Conservation (phyloP, 2,797 vertebrate species). For the Manis javanica region DNA sequence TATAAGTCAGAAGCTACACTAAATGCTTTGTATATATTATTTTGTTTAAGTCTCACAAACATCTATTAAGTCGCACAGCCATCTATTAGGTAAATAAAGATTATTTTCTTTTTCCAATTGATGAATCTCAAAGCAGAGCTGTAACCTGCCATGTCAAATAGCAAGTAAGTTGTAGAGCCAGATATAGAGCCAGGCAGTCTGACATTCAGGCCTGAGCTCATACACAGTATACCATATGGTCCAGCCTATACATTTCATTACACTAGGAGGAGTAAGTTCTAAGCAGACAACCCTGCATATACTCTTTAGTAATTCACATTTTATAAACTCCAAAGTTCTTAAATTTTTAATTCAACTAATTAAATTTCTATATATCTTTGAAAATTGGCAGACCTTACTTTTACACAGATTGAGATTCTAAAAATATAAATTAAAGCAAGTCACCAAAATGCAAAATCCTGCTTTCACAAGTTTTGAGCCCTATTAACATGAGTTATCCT, state of each 20-base stretch:
- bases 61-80: not conserved
- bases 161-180: not conserved
- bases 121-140: not conserved
- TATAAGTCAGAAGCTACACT: not conserved
- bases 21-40: not conserved
- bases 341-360: not conserved
- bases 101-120: not conserved
- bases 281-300: not conserved
- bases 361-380: slow-evolving; percentile 16
- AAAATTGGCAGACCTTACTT: not conserved
- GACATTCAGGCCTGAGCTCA: not conserved
- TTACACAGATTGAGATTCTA: not conserved
- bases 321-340: slow-evolving; percentile 11
- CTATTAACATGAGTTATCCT: not conserved
- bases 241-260: not conserved
- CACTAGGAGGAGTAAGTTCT: not conserved
- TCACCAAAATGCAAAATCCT: not conserved
- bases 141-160: not conserved
- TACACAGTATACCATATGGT: not conserved
- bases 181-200: not conserved
- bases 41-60: not conserved
- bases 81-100: not conserved
- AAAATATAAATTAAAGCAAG: slow-evolving; percentile 31
- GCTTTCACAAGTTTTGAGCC: not conserved
- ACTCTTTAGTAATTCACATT: not conserved